Evolutionary conservation across 2,797 vertebrate genomes (phyloP).

Genomic region (Serranus cabrilla): DNA sequence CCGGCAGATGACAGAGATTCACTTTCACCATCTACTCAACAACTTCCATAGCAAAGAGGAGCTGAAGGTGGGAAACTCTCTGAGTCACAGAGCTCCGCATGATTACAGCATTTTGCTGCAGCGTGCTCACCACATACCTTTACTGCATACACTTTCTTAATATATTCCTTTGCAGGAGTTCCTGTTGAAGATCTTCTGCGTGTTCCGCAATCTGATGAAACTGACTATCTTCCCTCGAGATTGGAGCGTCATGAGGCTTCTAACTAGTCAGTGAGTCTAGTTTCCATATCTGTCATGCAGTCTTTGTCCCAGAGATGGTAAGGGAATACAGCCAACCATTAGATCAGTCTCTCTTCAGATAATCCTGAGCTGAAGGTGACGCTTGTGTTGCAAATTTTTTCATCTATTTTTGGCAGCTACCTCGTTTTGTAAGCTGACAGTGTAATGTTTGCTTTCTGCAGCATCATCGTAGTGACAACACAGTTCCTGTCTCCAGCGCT

Average conservation of each 20-base stretch:
- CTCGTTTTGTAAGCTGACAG: conserved; percentile 64
- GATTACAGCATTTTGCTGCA: conserved; percentile 19
- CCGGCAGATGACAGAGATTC: conserved; percentile 97
- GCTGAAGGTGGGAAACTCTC: conserved; percentile 87
- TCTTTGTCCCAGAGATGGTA: conserved; percentile 49
- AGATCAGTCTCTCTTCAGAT: conserved; percentile 66
- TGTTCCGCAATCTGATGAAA: conserved; percentile 99
- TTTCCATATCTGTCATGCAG: conserved; percentile 52
- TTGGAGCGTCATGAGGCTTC: conserved; percentile 99
- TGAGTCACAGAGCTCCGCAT: conserved; percentile 19
- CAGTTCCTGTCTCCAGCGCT: conserved; percentile 97
- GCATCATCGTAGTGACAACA: conserved; percentile 97
- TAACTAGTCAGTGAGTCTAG: conserved; percentile 96
- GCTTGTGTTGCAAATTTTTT: conserved; percentile 58
- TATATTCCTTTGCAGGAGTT: conserved; percentile 89
- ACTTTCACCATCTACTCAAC: conserved; percentile 97
- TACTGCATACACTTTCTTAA: conserved; percentile 24
- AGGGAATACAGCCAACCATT: conserved; percentile 65
- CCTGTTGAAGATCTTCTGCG: conserved; percentile 98
- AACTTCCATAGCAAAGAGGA: conserved; percentile 99
- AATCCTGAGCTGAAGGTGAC: conserved; percentile 69
- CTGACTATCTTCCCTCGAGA: conserved; percentile 98
- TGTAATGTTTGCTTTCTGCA: conserved; percentile 82
- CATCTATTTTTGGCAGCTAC: conserved; percentile 70
- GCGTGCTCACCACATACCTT: conserved; percentile 19